phyloP scores from a whole-genome alignment of 1,140 invertebrate genomes.

The Hydropsyche tenuis region DNA sequence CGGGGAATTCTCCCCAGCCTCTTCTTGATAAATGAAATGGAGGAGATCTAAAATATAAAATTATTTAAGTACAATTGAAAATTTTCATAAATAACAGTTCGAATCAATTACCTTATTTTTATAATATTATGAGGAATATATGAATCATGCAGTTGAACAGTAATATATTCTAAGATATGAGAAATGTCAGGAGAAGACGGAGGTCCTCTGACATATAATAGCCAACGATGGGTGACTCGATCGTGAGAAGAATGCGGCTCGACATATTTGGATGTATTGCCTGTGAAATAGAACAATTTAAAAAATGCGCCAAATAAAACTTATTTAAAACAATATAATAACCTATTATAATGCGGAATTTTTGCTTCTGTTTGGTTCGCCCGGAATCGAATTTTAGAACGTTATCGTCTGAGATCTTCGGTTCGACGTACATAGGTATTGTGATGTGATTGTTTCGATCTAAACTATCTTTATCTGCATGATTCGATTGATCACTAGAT shows the following conservation, averaged over 20 bases:
- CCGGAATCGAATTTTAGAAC: constrained; percentile 56
- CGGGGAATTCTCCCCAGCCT: constrained; percentile 92
- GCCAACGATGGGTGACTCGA: constrained; percentile 87
- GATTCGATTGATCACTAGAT: too few relatives aligned
- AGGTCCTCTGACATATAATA: constrained; percentile 80
- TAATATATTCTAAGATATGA: constrained; percentile 74
- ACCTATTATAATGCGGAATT: constrained; percentile 61
- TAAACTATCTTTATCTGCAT: too few relatives aligned
- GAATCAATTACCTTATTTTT: constrained; percentile 70
- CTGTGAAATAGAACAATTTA: constrained; percentile 58
- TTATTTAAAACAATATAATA: constrained; percentile 52
- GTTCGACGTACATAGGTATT: constrained; percentile 55
- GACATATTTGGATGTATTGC: constrained; percentile 88
- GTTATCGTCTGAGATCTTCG: constrained; percentile 52
- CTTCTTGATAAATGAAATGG: constrained; percentile 84
- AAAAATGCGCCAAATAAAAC: constrained; percentile 31
- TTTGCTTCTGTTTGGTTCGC: constrained; percentile 58
- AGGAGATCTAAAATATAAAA: constrained; percentile 62
- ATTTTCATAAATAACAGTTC: not conserved
- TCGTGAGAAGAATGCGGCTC: constrained; percentile 70
- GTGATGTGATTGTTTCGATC: constrained; percentile 52
- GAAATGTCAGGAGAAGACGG: constrained; percentile 68
- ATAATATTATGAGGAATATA: constrained; percentile 89
- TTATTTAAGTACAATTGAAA: not conserved
- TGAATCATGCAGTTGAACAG: constrained; percentile 84